Evolutionary conservation across 2,888 invertebrate species (phyloP), one percentile per base, ranked within the genome.

Genomic region (Stenodera caucasica): DNA sequence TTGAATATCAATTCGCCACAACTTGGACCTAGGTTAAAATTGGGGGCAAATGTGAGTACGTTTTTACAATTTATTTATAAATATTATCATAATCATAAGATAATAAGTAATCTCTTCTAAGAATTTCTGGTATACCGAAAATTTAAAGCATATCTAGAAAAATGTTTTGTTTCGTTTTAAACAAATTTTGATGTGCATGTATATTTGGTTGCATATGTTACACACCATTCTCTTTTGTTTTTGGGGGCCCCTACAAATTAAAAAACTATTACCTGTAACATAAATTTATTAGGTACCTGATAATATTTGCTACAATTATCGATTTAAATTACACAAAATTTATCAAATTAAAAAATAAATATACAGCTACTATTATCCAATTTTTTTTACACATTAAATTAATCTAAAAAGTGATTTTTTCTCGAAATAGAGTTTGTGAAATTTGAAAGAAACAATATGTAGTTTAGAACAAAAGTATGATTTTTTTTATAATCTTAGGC

Each of bases 401-500:
- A 58, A 58, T 51, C 53, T 64, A 62, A 54, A 58, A 60, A n/a
- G n/a, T n/a, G n/a, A n/a, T n/a, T n/a, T n/a, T n/a, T n/a, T n/a
- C n/a, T n/a, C n/a, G n/a, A 57, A 57, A 40, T 50, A 37, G 30
- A 23, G 14, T n/a, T 40, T 49, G 33, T 15, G 26, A 57, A 37
- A 56, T 56, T 60, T 40, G 58, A 15, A 66, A 60, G 52, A 57
- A 53, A 64, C n/a, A 61, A 58, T 57, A 37, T 57, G 26, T 45
- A 14, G 9, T 49, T 51, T 54, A 26, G 18, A 26, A 12, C 40
- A 15, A 53, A 62, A 32, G 61, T 65, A 59, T 26, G 26, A 26
- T 15, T 14, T 15, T 14, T 40, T 72, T 88, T 89, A 94, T 79
- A 94, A 88, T 79, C 91, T 89, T 73, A 94, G 83, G 70, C 90